These are phyloP conservation scores for Osmerus mordax DNA, from an alignment of 2,113 vertebrate genomes.

Conservation along the genomic window DNA sequence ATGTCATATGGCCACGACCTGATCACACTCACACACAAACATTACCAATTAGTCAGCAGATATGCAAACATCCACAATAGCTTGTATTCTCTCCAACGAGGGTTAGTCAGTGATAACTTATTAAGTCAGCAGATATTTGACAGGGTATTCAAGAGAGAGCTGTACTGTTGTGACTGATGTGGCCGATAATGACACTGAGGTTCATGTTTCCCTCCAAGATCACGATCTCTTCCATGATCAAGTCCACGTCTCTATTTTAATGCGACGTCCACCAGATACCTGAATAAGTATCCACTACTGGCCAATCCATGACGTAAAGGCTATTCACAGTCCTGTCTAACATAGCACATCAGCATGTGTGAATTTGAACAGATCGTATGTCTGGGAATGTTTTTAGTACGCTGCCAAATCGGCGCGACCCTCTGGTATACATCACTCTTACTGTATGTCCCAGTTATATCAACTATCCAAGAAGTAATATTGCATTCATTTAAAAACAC, in stretches of 20 bases:
- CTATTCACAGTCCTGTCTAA: conserved; percentile 20
- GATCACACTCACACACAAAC: no score
- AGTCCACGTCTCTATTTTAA: conserved; percentile 15
- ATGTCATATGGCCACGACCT: no score
- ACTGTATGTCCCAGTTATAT: conserved; percentile 1
- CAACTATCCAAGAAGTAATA: conserved; percentile 45
- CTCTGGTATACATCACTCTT: background rate
- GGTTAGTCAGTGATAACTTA: no score
- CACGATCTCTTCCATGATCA: background rate
- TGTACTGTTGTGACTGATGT: no score
- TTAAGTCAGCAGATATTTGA: no score
- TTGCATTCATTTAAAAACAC: conserved; percentile 48
- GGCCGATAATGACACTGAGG: background rate
- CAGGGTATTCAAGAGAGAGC: no score
- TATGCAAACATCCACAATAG: no score
- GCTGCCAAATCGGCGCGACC: conserved; percentile 16
- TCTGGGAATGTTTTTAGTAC: conserved; percentile 40
- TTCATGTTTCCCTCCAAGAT: background rate
- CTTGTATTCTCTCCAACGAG: no score
- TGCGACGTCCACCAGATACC: conserved; percentile 40
- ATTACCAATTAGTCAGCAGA: no score
- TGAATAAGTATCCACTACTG: conserved; percentile 32
- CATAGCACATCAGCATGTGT: conserved; percentile 26
- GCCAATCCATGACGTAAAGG: conserved; percentile 17
- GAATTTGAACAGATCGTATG: conserved; percentile 3